Percentiles rank a stretch among this genome's conserved stretches.
Evolutionary conservation across 2,888 invertebrate species (phyloP).

Genomic region (Cheilosia grossa): DNA sequence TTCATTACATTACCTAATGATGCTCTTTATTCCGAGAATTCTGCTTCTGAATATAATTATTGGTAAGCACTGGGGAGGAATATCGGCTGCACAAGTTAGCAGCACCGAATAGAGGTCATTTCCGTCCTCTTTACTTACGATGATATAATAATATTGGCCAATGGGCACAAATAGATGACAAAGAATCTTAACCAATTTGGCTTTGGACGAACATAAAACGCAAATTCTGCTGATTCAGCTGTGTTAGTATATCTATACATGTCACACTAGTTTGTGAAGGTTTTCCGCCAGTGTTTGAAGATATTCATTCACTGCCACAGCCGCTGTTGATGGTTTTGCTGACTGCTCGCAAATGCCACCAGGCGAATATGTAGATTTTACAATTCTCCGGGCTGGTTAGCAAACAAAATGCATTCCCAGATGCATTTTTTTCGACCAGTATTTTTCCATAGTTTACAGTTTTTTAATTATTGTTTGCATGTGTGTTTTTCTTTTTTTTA

Average conservation of each 20-base stretch:
- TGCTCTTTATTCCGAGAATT: slow-evolving; percentile 11
- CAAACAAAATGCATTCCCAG: slow-evolving; percentile 56
- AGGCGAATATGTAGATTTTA: slow-evolving; percentile 31
- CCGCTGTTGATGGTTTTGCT: slow-evolving; percentile 35
- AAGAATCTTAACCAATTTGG: slow-evolving; percentile 6
- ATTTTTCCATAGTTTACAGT: slow-evolving; percentile 24
- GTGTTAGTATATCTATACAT: not conserved
- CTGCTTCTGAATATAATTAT: not conserved
- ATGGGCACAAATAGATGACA: slow-evolving; percentile 3
- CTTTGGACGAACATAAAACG: slow-evolving; percentile 14
- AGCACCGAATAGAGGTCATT: slow-evolving; percentile 7
- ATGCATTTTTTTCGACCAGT: slow-evolving; percentile 25
- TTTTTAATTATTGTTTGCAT: slow-evolving; percentile 48
- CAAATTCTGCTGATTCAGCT: slow-evolving; percentile 4
- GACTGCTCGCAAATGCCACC: slow-evolving; percentile 44
- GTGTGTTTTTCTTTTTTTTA: slow-evolving; percentile 4
- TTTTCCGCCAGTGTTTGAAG: slow-evolving; percentile 4
- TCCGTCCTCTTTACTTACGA: slow-evolving; percentile 16
- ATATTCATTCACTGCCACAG: not conserved
- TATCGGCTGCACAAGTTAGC: not conserved
- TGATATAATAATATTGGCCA: slow-evolving; percentile 5
- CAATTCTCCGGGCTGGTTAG: slow-evolving; percentile 45
- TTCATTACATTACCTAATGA: slow-evolving; percentile 4
- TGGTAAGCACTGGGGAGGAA: not conserved
- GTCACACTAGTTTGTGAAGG: slow-evolving; percentile 11